A percentile compares a stretch with the other conserved stretches of the same genome.
Conservation (phyloP, 2,888 invertebrate genomes). For the Pimpla rufipes region DNA sequence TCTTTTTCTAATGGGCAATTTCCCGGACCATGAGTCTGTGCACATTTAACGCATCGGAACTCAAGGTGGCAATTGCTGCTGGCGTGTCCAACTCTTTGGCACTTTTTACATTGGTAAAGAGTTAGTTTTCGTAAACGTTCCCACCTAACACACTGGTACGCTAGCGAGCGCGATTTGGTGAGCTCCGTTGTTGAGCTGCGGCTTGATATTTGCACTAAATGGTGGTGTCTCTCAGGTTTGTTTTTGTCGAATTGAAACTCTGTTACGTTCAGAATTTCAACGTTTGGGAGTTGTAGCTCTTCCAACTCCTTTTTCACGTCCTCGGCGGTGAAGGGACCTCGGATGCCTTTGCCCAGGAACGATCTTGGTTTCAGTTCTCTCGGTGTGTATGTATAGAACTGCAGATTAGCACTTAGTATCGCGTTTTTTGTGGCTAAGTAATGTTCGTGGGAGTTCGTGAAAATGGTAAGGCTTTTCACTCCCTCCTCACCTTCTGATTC, state of each 20-base stretch:
- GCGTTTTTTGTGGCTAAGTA: too few relatives aligned
- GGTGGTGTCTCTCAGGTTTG: conserved; percentile 9
- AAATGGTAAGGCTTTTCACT: too few relatives aligned
- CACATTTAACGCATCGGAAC: conserved; percentile 60
- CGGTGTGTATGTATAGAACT: conserved; percentile 3
- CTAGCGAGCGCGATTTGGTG: conserved; percentile 12
- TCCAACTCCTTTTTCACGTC: too few relatives aligned
- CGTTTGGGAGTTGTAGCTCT: neutral
- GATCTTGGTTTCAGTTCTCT: neutral
- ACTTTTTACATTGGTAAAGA: conserved; percentile 47
- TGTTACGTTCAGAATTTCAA: conserved; percentile 20
- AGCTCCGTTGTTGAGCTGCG: conserved; percentile 31
- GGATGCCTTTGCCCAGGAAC: neutral
- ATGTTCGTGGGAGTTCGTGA: too few relatives aligned
- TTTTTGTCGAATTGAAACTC: conserved; percentile 34
- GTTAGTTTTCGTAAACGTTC: conserved; percentile 37
- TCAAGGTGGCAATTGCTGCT: conserved; percentile 25
- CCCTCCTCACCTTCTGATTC: too few relatives aligned
- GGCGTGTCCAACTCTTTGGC: conserved; percentile 19
- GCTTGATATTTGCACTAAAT: conserved; percentile 40
- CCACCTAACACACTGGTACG: conserved; percentile 47
- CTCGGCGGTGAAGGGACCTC: neutral
- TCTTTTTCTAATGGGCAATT: conserved; percentile 11
- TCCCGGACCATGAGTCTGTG: conserved; percentile 23
- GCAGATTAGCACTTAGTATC: neutral